Evolutionary conservation across 2,888 invertebrate genomes (phyloP).

Genomic region (Byasa hedistus): DNA sequence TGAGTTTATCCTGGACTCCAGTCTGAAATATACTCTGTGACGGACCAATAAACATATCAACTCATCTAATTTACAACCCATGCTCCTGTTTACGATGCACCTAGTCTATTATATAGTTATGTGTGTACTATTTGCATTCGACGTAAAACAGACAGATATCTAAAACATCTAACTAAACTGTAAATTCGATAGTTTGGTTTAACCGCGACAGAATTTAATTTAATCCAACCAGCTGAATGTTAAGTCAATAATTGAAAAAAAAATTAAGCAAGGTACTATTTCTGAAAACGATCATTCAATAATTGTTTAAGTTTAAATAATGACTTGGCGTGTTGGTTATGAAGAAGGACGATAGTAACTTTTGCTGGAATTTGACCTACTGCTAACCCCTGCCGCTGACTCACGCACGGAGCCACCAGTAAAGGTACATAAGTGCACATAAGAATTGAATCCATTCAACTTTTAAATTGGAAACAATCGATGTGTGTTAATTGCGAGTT

Average conservation of each 20-base stretch:
- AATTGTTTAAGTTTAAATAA: no score
- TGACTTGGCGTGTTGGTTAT: background rate
- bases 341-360: background rate
- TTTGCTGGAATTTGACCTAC: slow-evolving; percentile 1
- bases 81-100: slow-evolving; percentile 41
- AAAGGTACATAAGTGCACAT: slow-evolving; percentile 12
- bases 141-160: background rate
- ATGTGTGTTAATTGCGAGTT: slow-evolving; percentile 61
- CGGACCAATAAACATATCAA: slow-evolving; percentile 50
- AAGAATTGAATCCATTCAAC: slow-evolving; percentile 40
- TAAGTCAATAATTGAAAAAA: no score
- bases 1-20: slow-evolving; percentile 35
- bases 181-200: no score
- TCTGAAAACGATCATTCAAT: no score
- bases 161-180: no score
- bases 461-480: slow-evolving; percentile 56
- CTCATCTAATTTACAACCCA: slow-evolving; percentile 40
- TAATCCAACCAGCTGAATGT: no score
- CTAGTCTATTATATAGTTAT: slow-evolving; percentile 30
- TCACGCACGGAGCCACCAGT: slow-evolving; percentile 9
- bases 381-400: background rate
- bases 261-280: no score
- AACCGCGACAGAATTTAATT: no score
- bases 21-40: slow-evolving; percentile 33
- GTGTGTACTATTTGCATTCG: slow-evolving; percentile 2